These are phyloP conservation scores for Tangara arthus DNA, from an alignment of 2,797 vertebrate genomes.

Conservation along the genomic window DNA sequence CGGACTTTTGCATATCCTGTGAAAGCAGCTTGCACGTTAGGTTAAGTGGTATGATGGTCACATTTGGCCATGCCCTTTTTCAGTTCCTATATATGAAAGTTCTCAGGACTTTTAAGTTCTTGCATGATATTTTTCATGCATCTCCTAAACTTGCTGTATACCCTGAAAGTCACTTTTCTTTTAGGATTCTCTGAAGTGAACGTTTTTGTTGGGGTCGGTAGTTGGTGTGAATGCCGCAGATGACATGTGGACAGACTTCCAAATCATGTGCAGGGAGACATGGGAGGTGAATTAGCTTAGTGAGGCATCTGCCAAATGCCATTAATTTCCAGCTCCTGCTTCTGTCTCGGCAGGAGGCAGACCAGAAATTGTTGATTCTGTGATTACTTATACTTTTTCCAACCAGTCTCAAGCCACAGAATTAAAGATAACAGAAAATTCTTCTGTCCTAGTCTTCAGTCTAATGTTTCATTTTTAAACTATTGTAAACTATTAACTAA, in stretches of 20 bases:
- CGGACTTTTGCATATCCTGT: not conserved
- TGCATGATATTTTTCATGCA: not conserved
- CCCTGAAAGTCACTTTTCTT: not conserved
- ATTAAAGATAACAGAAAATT: not conserved
- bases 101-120: not conserved
- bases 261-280: accelerated
- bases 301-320: not conserved
- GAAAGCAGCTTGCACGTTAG: not conserved
- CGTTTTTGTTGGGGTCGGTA: not conserved
- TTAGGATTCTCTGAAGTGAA: not conserved
- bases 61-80: not conserved
- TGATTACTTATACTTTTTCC: not conserved
- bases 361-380: not conserved
- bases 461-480: not conserved
- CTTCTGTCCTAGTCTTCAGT: not conserved
- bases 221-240: not conserved
- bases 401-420: not conserved
- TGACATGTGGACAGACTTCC: not conserved
- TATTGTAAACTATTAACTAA: not conserved
- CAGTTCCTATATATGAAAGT: not conserved
- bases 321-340: not conserved
- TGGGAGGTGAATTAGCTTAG: not conserved
- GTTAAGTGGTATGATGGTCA: not conserved
- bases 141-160: not conserved
- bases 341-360: not conserved